These are phyloP conservation scores for Kudoa iwatai DNA, from an alignment of 30 jellyfish, hydroid and myxozoan genomes.

Conservation along the genomic window DNA sequence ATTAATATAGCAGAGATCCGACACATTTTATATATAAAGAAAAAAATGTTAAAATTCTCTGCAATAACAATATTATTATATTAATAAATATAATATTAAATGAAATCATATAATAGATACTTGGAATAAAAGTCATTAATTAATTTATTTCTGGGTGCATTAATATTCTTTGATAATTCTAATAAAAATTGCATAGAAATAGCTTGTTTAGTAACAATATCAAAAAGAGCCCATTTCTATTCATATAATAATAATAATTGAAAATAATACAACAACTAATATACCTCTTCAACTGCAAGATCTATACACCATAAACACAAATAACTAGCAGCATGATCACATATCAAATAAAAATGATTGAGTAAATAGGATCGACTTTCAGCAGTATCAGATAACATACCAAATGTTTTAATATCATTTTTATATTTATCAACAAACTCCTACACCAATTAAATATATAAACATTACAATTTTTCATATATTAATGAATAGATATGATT, in stretches of 20 bases:
- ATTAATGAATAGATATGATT: too few species aligned
- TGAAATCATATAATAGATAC: too few species aligned
- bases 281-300: conserved; percentile 78
- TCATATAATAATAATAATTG: not conserved
- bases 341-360: conserved; percentile 26
- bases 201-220: conserved; percentile 89
- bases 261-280: not conserved
- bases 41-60: too few species aligned
- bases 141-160: conserved; percentile 31
- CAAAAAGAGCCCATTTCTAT: conserved; percentile 85
- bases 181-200: conserved; percentile 72
- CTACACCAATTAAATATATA: too few species aligned
- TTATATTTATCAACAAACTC: conserved; percentile 42
- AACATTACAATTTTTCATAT: too few species aligned
- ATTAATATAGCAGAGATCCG: too few species aligned
- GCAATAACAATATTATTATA: too few species aligned
- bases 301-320: conserved; percentile 85
- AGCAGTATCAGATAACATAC: conserved; percentile 60
- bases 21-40: too few species aligned
- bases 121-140: too few species aligned
- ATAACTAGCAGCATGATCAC: conserved; percentile 68
- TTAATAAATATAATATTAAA: too few species aligned
- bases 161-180: conserved; percentile 51
- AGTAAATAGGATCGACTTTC: conserved; percentile 27
- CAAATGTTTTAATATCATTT: conserved; percentile 44